Base-by-base conservation (phyloP, 2,797 vertebrate species). In the Euthynnus affinis region DNA sequence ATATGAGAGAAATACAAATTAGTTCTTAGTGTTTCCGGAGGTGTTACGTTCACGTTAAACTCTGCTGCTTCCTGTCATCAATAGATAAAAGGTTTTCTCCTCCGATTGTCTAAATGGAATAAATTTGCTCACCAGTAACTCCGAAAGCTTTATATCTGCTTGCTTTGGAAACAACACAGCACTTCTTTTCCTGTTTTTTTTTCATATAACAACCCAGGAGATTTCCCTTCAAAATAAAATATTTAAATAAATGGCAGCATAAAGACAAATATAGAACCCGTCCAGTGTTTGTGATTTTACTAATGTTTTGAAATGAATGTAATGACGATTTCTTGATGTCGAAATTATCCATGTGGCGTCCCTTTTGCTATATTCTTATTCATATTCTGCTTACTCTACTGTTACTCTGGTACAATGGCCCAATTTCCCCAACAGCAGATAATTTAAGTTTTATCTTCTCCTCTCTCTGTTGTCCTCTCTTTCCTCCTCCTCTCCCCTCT, bases 391-490 rank as follows among this genome's bases (percentile, higher is more conserved):
- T 81, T 79, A 42, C 52, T 46, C 42, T 23, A 42, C 23, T 65
- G 57, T 83, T 80, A n/a, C 76, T 66, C 40, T 59, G 37, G 2
- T 55, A 83, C 72, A 75, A 81, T 56, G 29, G 56, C 37, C 44
- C 59, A 57, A 74, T 71, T 81, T 84, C 40, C 57, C 53, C 6
- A 14, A 14, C 69, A 46, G 71, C 53, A 17, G 58, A 74, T 81
- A 1, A 85, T 72, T 83, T 71, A 17, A 72, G 37, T 85, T 79
- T 74, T 65, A 57, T 84, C 65, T 77, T 15, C 60, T 70, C 76
- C 68, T 80, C 64, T 15, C 53, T 44, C 29, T 8, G 18, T 75
- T 69, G 32, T 74, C 74, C 34, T 71, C 75, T 63, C 75, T 63
- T 68, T 49, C 68, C 48, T 63, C 75, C 61, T 53, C 18, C 52